Conservation (phyloP, 30 jellyfish, hydroid and myxozoan species). For the Hydra vulgaris region DNA sequence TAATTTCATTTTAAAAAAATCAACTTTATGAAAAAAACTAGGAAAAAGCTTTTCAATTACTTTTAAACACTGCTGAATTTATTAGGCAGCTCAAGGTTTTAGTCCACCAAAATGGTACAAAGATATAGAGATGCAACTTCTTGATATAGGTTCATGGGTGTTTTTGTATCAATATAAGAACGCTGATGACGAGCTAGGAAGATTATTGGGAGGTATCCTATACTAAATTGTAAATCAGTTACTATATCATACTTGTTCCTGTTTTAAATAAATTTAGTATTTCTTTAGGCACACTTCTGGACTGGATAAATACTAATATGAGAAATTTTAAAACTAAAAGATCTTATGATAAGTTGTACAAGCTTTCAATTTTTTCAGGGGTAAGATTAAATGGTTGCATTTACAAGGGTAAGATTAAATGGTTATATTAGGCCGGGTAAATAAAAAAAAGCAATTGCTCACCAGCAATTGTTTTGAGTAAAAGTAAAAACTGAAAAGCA, state of each 20-base stretch:
- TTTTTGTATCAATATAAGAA: not conserved
- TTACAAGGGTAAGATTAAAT: not conserved
- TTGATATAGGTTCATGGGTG: not conserved
- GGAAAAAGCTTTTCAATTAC: not conserved
- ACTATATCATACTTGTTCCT: not conserved
- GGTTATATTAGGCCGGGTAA: too few species aligned
- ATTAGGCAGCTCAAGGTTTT: slow-evolving; percentile 5
- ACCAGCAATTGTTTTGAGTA: too few species aligned
- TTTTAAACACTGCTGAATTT: not conserved
- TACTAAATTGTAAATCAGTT: too few species aligned
- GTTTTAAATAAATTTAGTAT: not conserved
- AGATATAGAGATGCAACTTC: not conserved
- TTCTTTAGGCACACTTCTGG: slow-evolving; percentile 15
- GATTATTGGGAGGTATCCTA: slow-evolving; percentile 14
- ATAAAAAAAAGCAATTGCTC: too few species aligned
- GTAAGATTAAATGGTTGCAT: not conserved
- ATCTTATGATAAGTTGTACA: not conserved
- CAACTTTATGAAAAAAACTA: not conserved
- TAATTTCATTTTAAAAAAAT: not conserved
- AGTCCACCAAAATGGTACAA: slow-evolving; percentile 5
- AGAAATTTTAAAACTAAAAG: not conserved
- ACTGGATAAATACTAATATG: not conserved
- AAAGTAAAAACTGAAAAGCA: too few species aligned
- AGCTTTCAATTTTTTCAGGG: slow-evolving; percentile 11
- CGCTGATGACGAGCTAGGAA: not conserved